Base-by-base conservation (phyloP, 2,888 invertebrate genomes). In the Anagyrus pseudococci region DNA sequence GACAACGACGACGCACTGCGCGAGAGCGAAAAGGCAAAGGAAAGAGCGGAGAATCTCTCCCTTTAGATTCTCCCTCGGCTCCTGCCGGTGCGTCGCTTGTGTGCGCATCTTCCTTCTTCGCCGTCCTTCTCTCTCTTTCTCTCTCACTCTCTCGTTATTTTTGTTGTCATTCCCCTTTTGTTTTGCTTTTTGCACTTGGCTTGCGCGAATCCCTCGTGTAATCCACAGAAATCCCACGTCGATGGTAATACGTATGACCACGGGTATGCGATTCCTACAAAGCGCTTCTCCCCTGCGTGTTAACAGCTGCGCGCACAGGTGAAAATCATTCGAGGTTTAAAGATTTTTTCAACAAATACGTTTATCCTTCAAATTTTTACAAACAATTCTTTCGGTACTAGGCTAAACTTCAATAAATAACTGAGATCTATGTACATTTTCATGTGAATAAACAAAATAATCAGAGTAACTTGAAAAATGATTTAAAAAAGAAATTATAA, bases 81-180 rank as follows among this genome's bases (percentile, higher is more conserved):
- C n/a, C n/a, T n/a, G n/a, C n/a, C n/a, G n/a, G n/a, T 52, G 50
- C 52, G 46, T 13, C 52, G 22, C 50, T 56, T 23, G 43, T 43
- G 7, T 19, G n/a, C 29, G 17, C 37, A 20, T 37, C 46, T 47
- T 64, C 57, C 64, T 44, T 64, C 57, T 61, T 64, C 60, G 55
- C 29, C 10, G 29, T 29, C 6, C 29, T 29, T 44, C 52, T 64
- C 62, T 53, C 46, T 44, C 46, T 52, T 22, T 43, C n/a, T 4
- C 15, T 40, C 33, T 63, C 56, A 43, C 60, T 55, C 25, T 10
- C 41, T 58, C 26, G 20, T 41, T 44, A 10, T 25, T 25, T 15
- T 41, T 37, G 29, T 54, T n/a, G 10, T 58, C 43, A 17, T 33
- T 41, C 20, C 49, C 22, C 29, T 50, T 49, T 48, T 29, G 29